Evolutionary conservation across 1,140 invertebrate genomes (phyloP), one percentile per base, ranked within the genome.

Genomic region (Sminthurides bifidus): DNA sequence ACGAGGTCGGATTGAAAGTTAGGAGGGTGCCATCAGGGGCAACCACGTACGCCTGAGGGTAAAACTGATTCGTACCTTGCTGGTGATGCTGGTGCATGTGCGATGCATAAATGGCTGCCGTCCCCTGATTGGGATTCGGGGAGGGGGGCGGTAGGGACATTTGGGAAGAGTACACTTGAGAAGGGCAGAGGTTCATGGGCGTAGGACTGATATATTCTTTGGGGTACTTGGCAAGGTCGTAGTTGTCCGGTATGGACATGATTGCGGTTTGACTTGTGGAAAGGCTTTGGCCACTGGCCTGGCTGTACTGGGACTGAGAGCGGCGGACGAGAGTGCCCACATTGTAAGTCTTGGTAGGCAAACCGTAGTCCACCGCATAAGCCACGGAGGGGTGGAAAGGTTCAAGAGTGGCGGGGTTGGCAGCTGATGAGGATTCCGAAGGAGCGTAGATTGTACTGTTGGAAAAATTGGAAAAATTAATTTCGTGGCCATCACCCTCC

Each of bases 291-390:
- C 38, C 21, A 0, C 14, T 29, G n/a, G 41, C 5, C 6, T n/a
- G 31, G 68, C 71, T 63, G 23, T 46, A 46, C 73, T 66, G 59
- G 72, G 68, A 55, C 17, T 58, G 56, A 21, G 45, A 62, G 52
- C 29, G 66, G 24, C 48, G 65, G 30, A 53, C 76, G 66, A 72
- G 56, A 1, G 73, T 68, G 63, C 74, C 72, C 61, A 75, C 58
- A 44, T 61, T 71, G 52, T 71, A 37, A 27, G 83, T 73, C 65
- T 83, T 84, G 26, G 46, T n/a, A 1, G 82, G 84, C 14, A 85
- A 69, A 48, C 84, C 85, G 59, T 84, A 88, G 63, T 89, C 85
- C 17, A 83, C 73, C 0, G 83, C 83, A 67, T 85, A 87, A 0
- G 82, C 83, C 49, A 40, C 27, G 33, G 46, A 41, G 23, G 45